phyloP scores from a whole-genome alignment of 2,888 invertebrate species.

The Pseudococcus viburni region DNA sequence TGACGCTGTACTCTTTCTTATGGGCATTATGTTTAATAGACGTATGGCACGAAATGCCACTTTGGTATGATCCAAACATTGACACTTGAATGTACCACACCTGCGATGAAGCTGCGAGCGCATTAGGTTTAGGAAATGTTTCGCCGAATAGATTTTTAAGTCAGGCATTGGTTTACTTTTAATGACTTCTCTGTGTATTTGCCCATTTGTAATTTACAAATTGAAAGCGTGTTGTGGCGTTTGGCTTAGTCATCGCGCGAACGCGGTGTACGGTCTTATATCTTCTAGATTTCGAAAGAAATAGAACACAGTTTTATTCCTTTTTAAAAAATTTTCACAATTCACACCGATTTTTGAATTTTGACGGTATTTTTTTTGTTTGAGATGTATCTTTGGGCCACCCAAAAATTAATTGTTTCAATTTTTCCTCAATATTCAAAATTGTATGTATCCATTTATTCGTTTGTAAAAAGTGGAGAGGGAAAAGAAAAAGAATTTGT shows the following conservation, averaged over 20 bases:
- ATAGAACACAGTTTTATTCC: no score
- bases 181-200: neutral
- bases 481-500: no score
- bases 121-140: constrained; percentile 35
- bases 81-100: constrained; percentile 40
- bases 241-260: constrained; percentile 7
- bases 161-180: constrained; percentile 26
- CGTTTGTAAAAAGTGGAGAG: no score
- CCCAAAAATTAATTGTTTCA: no score
- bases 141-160: neutral
- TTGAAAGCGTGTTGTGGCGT: constrained; percentile 7
- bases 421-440: no score
- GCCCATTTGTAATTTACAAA: constrained; percentile 20
- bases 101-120: constrained; percentile 39
- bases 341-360: no score
- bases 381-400: no score
- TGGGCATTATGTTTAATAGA: constrained; percentile 39
- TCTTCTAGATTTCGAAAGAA: neutral
- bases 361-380: no score
- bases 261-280: no score
- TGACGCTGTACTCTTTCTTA: constrained; percentile 43
- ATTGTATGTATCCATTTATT: no score
- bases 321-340: no score
- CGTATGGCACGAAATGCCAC: constrained; percentile 41
- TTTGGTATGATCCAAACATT: constrained; percentile 29